A percentile compares a stretch with the other conserved stretches of the same genome.
Evolutionary conservation across 2,797 vertebrate genomes (phyloP).

Genomic region (Gallinago nigripennis): DNA sequence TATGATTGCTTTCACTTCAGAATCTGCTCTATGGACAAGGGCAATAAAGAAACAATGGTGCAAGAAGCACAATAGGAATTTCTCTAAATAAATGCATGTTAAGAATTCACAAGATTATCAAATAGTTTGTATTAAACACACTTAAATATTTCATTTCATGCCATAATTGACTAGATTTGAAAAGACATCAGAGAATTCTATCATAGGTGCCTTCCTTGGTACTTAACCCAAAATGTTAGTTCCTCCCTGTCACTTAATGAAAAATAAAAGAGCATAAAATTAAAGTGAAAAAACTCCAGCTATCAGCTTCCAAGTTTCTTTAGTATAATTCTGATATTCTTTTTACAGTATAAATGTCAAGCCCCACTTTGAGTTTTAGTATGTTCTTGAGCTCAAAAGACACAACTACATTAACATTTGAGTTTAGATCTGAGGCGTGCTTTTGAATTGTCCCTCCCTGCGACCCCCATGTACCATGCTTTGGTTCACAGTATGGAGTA

Average conservation of each 20-base stretch:
- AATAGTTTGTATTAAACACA: background rate
- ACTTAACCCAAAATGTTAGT: background rate
- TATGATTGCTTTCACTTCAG: background rate
- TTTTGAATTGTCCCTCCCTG: background rate
- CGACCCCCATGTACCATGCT: background rate
- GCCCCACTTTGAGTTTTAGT: background rate
- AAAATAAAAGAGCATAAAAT: background rate
- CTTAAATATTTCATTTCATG: background rate
- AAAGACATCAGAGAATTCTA: background rate
- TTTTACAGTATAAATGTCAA: background rate
- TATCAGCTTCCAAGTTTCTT: background rate
- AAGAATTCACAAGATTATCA: background rate
- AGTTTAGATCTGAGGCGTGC: background rate
- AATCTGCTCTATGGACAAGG: background rate
- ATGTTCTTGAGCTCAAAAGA: background rate
- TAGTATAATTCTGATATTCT: background rate
- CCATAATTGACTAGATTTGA: background rate
- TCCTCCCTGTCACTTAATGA: background rate
- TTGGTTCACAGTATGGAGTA: background rate
- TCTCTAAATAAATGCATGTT: background rate
- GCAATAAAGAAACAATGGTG: accelerated
- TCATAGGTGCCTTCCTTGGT: background rate
- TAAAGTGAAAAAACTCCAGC: background rate
- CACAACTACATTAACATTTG: background rate
- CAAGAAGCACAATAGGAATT: background rate